Percentiles rank a stretch among this genome's conserved stretches.
phyloP scores from a whole-genome alignment of 2,113 vertebrate genomes.

The Gnathonemus longibarbis region DNA sequence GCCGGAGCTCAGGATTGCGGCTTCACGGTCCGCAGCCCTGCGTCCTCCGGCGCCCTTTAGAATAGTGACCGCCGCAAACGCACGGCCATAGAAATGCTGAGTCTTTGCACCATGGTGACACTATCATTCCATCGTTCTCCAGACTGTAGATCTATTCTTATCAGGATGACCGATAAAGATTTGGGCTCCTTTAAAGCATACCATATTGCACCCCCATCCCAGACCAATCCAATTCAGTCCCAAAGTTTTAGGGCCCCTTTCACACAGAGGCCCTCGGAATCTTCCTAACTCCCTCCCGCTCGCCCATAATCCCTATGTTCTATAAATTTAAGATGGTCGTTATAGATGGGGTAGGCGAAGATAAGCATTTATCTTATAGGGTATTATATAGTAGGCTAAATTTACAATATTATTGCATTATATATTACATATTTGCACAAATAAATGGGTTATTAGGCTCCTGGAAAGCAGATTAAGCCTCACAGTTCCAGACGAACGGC shows the following conservation, averaged over 20 bases:
- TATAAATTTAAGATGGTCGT: neutral
- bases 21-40: neutral
- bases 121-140: neutral
- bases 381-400: neutral
- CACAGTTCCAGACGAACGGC: neutral
- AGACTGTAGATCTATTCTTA: neutral
- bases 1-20: slow-evolving; percentile 32
- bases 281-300: neutral
- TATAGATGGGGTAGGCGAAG: neutral
- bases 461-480: neutral
- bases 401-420: neutral
- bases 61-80: neutral
- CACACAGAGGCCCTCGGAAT: neutral
- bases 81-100: neutral
- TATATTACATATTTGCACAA: neutral
- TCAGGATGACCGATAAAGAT: neutral
- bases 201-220: neutral
- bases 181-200: neutral
- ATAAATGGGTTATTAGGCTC: neutral
- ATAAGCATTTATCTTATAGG: neutral
- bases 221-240: neutral
- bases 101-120: neutral
- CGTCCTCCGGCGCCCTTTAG: neutral
- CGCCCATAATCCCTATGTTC: neutral
- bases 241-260: neutral